Percentiles rank a stretch among this genome's conserved stretches.
These are phyloP conservation scores for Electrophaes corylata DNA, from an alignment of 2,888 invertebrate species.

Conservation along the genomic window DNA sequence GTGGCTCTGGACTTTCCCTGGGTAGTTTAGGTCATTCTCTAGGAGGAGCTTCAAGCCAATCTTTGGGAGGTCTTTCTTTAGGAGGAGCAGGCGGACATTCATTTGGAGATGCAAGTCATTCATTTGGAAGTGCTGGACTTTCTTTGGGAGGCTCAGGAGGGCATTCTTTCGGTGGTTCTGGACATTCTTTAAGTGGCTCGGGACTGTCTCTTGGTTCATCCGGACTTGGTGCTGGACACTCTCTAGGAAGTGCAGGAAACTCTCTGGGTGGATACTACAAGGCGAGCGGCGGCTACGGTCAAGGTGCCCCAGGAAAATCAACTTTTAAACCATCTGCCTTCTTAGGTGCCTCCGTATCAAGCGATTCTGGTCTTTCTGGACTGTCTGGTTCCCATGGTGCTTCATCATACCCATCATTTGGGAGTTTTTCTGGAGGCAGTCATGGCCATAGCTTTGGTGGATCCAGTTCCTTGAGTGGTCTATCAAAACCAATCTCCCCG, in stretches of 20 bases:
- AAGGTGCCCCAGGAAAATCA: slow-evolving; percentile 58
- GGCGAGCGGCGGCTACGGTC: slow-evolving; percentile 43
- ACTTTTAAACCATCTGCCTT: slow-evolving; percentile 78
- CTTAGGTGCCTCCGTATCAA: slow-evolving; percentile 68
- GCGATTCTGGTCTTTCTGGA: slow-evolving; percentile 62
- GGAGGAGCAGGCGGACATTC: slow-evolving; percentile 44
- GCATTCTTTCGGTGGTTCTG: slow-evolving; percentile 35
- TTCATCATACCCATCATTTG: slow-evolving; percentile 57
- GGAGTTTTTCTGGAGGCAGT: slow-evolving; percentile 47
- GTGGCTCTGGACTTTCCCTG: slow-evolving; percentile 46
- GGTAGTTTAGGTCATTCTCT: slow-evolving; percentile 36
- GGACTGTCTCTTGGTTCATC: slow-evolving; percentile 48
- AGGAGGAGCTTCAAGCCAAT: slow-evolving; percentile 42
- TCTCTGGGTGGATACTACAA: slow-evolving; percentile 50
- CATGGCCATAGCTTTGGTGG: slow-evolving; percentile 61
- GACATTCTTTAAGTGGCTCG: slow-evolving; percentile 39
- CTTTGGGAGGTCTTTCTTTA: slow-evolving; percentile 37
- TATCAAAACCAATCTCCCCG: slow-evolving; percentile 62
- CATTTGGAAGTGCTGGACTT: slow-evolving; percentile 34
- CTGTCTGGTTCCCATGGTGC: slow-evolving; percentile 59
- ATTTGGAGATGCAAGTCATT: slow-evolving; percentile 42
- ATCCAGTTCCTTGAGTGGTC: slow-evolving; percentile 58
- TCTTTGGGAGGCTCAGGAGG: slow-evolving; percentile 22
- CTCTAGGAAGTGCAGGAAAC: slow-evolving; percentile 50
- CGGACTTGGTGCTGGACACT: slow-evolving; percentile 42